Base-by-base conservation (phyloP, 1,140 invertebrate genomes). In the Pseudomyrmex pallidus region DNA sequence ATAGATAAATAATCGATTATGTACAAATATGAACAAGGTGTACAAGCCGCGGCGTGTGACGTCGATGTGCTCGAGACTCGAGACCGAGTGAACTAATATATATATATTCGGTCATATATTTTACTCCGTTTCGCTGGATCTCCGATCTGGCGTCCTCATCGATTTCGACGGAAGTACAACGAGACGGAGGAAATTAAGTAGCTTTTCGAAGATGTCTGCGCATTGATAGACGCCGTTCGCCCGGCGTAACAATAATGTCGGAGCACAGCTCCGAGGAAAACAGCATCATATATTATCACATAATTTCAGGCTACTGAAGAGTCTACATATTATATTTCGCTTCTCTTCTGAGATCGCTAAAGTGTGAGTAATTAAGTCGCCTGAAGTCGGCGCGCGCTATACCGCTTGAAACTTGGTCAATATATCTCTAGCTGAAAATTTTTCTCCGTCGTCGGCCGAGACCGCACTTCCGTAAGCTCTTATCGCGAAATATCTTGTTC, bases 231-330 rank as follows among this genome's bases (percentile, higher is more conserved):
- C 59, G 56, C 52, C 74, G 66, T 4, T 35, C 63, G 20, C 68
- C 46, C 59, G 87, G 84, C 87, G 86, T 91, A 94, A 93, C 92
- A 94, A 94, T 91, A 84, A 74, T 87, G 52, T 91, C 90, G 91
- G 90, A 94, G 93, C 92, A 87, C 91, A 93, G 92, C 92, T 94
- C 90, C 92, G 89, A 90, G 86, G 89, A 91, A 93, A 94, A 92
- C 91, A 94, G 89, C 90, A 87, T 89, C 90, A 91, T 89, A 82
- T 90, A 78, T 90, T 87, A 89, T 90, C 93, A 94, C 92, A 94
- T 93, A 92, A 93, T 92, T 92, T 93, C 90, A 91, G 91, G 84
- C 92, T 93, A 93, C 86, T 88, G 83, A 89, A 89, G 63, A 73
- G 84, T 87, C 82, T 88, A 88, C 78, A 67, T 61, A 56, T 70